Conservation (phyloP, 2,113 vertebrate genomes). For the Cariama cristata region DNA sequence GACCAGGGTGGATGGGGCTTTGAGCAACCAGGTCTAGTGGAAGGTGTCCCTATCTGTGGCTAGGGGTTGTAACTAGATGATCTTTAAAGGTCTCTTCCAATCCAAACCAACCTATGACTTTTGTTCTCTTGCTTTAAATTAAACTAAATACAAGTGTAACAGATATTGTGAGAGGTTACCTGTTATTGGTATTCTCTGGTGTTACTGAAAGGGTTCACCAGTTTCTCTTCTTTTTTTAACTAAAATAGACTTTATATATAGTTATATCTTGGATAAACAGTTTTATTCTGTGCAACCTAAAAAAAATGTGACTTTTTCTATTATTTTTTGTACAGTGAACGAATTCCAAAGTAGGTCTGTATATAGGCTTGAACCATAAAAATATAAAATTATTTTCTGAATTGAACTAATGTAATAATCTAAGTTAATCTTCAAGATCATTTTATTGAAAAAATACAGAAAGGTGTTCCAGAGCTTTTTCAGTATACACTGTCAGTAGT, state of each 20-base stretch:
- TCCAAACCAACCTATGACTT: not conserved
- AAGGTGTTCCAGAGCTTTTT: not conserved
- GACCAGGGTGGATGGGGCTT: not conserved
- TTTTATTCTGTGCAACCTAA: not conserved
- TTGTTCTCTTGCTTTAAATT: not conserved
- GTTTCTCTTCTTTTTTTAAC: not conserved
- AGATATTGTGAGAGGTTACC: not conserved
- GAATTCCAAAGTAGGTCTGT: not conserved
- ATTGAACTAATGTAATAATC: not conserved
- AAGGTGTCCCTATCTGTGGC: not conserved
- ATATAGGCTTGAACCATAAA: not conserved
- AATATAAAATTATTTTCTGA: not conserved
- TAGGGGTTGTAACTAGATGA: fast-evolving
- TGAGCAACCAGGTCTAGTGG: not conserved
- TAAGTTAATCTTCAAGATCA: not conserved
- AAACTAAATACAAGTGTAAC: not conserved
- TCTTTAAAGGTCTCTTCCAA: not conserved
- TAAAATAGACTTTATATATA: not conserved
- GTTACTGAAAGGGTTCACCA: not conserved
- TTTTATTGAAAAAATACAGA: not conserved
- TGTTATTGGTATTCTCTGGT: not conserved
- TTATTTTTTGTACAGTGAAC: not conserved
- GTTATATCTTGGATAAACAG: not conserved
- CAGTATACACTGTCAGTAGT: not conserved
- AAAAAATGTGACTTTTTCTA: not conserved